Evolutionary conservation across 1,140 invertebrate genomes (phyloP), one percentile per base, ranked within the genome.

Genomic region (Pantala flavescens): DNA sequence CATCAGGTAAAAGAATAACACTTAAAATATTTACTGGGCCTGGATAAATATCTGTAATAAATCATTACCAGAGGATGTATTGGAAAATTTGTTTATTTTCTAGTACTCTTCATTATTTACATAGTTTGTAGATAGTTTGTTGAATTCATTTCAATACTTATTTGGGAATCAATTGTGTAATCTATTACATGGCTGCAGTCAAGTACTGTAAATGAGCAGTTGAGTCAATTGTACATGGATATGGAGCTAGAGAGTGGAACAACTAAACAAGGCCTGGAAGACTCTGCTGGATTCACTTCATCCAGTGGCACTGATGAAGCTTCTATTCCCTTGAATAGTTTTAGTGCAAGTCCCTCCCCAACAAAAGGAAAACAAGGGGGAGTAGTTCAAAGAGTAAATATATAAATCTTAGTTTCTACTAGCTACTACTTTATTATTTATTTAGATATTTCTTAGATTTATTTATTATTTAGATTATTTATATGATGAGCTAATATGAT

Each of bases 201-300:
- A 0, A 77, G 83, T 0, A 76, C 91, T 73, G 90, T 93, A 0
- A 91, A 91, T 77, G 89, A 92, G 74, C 91, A 93, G 80, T 79
- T 93, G 11, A 84, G 83, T 73, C 90, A 91, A 77, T 81, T 93
- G 0, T 92, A 91, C 76, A 77, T 87, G 24, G 91, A 93, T 78
- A 82, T 92, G 76, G 88, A 91, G 78, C 77, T 90, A 24, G 86
- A 90, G 77, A 88, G 88, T 0, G 79, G 85, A 70, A 82, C 85
- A 0, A 82, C 85, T 0, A 84, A 86, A 77, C 81, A 89, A 23
- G 84, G 85, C 14, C 81, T 91, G 10, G 89, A 90, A 73, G 89
- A 91, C 77, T 63, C 49, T 7, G 49, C 16, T n/a, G 85, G 86
- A 0, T 81, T 87, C 72, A 87, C 86, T 19, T 88, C 87, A 28